Percentiles rank a stretch among this genome's conserved stretches.
phyloP scores from a whole-genome alignment of 2,113 vertebrate species.

The Chamaea fasciata region DNA sequence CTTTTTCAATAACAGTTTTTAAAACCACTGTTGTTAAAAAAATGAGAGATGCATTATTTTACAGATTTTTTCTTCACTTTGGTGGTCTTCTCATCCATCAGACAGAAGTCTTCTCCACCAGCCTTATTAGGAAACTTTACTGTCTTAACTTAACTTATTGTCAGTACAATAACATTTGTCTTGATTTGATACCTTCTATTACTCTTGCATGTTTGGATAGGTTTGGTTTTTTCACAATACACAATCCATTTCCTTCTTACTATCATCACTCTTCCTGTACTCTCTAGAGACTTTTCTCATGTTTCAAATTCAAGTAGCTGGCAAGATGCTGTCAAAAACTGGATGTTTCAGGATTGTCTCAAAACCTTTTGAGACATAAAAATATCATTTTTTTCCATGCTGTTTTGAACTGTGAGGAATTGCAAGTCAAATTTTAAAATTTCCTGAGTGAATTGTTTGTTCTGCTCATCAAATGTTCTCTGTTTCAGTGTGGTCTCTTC shows the following conservation, averaged over 20 bases:
- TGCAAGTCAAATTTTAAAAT: not conserved
- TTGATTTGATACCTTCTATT: not conserved
- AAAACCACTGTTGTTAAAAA: not conserved
- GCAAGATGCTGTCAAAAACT: not conserved
- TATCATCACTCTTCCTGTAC: not conserved
- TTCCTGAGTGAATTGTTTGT: not conserved
- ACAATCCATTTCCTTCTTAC: not conserved
- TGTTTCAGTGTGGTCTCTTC: not conserved
- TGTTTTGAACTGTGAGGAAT: not conserved
- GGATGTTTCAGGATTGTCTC: not conserved
- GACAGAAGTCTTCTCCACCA: not conserved
- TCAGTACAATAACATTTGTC: not conserved
- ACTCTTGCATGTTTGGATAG: not conserved
- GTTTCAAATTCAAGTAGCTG: not conserved
- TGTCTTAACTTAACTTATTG: not conserved
- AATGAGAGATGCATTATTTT: not conserved
- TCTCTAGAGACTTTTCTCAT: not conserved
- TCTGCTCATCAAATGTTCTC: not conserved
- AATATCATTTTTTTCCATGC: not conserved
- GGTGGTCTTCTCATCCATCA: not conserved
- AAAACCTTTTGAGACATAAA: not conserved
- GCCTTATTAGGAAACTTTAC: not conserved
- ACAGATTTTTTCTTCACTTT: not conserved
- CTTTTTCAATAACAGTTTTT: not conserved
- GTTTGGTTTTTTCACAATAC: not conserved